These are phyloP conservation scores for Drosophila imparisetae DNA, from an alignment of 2,888 invertebrate genomes.

Conservation along the genomic window DNA sequence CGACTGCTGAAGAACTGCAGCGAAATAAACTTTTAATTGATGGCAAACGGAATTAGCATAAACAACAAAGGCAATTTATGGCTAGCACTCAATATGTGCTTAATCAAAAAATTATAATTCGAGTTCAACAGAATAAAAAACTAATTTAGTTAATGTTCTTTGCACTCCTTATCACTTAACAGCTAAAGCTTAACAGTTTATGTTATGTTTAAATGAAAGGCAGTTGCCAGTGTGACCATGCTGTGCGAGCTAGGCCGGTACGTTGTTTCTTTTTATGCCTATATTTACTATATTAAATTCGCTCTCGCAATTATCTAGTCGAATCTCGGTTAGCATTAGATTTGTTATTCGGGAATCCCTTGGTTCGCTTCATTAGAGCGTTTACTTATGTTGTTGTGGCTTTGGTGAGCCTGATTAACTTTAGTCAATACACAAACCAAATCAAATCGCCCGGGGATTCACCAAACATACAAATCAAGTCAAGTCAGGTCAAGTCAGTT, in stretches of 20 bases:
- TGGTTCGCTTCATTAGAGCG: constrained; percentile 44
- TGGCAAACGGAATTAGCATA: constrained; percentile 2
- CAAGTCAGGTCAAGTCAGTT: constrained; percentile 20
- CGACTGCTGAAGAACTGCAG: not conserved
- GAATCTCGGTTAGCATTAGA: constrained; percentile 33
- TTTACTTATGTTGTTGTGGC: constrained; percentile 38
- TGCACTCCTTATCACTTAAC: not conserved
- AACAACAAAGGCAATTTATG: not conserved
- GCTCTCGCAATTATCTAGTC: constrained; percentile 3
- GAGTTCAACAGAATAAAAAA: not conserved
- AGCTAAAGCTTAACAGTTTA: not conserved
- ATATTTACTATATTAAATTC: not conserved
- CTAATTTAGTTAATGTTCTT: not conserved
- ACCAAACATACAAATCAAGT: constrained; percentile 22
- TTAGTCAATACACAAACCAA: constrained; percentile 43
- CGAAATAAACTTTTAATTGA: constrained; percentile 10
- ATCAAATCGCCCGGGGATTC: constrained; percentile 7
- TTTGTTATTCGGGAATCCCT: constrained; percentile 18
- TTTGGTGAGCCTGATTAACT: constrained; percentile 49
- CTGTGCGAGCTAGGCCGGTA: not conserved
- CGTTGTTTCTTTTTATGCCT: not conserved
- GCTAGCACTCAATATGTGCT: not conserved
- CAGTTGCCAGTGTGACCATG: not conserved
- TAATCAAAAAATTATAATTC: not conserved
- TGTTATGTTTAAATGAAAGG: not conserved